phyloP scores from a whole-genome alignment of 1,140 invertebrate genomes.

The Cherax destructor region DNA sequence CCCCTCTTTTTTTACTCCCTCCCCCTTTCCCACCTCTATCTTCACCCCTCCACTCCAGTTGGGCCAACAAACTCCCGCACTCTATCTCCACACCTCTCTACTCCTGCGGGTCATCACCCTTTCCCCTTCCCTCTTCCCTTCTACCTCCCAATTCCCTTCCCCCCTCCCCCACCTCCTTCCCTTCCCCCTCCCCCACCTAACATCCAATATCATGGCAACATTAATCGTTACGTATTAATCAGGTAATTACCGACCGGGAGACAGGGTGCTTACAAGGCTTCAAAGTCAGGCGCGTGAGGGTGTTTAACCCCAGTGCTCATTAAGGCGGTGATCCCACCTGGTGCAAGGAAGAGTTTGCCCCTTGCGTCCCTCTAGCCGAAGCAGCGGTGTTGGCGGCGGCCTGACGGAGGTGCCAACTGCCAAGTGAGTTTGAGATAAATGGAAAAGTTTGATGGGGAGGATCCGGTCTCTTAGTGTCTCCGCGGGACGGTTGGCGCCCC shows the following conservation, averaged over 20 bases:
- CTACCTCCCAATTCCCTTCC: no score
- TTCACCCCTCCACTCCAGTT: no score
- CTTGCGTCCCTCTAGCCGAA: not conserved
- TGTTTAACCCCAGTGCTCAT: not conserved
- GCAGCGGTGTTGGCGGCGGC: not conserved
- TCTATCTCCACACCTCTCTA: not conserved
- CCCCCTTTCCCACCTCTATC: no score
- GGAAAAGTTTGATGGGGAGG: not conserved
- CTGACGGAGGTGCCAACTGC: not conserved
- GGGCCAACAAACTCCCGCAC: not conserved
- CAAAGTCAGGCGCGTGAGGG: not conserved
- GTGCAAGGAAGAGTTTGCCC: not conserved
- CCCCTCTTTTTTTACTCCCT: not conserved
- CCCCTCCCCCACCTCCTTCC: not conserved
- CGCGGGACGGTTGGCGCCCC: no score
- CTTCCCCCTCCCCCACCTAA: not conserved
- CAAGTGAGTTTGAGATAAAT: not conserved
- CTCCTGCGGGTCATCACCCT: not conserved
- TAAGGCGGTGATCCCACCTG: not conserved
- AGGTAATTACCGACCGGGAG: constrained; percentile 1
- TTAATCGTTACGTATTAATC: constrained; percentile 14
- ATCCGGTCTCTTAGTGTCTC: not conserved
- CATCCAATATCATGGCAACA: constrained; percentile 1
- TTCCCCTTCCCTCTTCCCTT: not conserved
- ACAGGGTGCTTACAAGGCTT: not conserved